phyloP scores from a whole-genome alignment of 2,888 invertebrate species.

The Philonicus albiceps region DNA sequence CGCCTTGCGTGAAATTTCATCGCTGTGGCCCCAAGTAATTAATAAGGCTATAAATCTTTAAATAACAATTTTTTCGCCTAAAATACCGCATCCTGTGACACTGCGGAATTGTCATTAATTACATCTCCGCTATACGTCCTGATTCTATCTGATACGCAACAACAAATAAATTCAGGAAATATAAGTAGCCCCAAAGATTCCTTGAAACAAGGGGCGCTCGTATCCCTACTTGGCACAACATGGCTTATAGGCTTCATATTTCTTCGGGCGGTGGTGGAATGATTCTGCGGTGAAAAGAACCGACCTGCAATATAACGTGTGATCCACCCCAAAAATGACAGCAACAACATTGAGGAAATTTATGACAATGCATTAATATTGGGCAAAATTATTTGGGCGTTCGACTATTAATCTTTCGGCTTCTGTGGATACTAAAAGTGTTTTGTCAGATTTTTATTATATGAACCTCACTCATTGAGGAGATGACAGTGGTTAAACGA shows the following conservation, averaged over 20 bases:
- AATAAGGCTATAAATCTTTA: slow-evolving; percentile 18
- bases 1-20: not conserved
- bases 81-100: slow-evolving; percentile 17
- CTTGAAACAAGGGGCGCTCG: not conserved
- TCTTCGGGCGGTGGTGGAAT: not conserved
- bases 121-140: not conserved
- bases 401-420: slow-evolving; percentile 28
- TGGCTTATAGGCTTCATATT: slow-evolving; percentile 17
- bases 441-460: slow-evolving; percentile 27
- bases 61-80: slow-evolving; percentile 26
- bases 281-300: not conserved
- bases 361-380: slow-evolving; percentile 33
- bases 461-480: not conserved
- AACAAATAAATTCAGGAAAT: not conserved
- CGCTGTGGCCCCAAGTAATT: not conserved
- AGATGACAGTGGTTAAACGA: not conserved
- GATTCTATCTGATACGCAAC: slow-evolving; percentile 1
- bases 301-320: slow-evolving; percentile 25
- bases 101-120: slow-evolving; percentile 28
- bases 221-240: not conserved
- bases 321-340: slow-evolving; percentile 36
- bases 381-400: slow-evolving; percentile 34
- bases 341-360: slow-evolving; percentile 30
- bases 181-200: slow-evolving; percentile 9
- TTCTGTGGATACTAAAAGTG: not conserved